Percentiles rank a stretch among this genome's conserved stretches.
Evolutionary conservation across 1,140 invertebrate species (phyloP).

Genomic region (Drosophila teissieri): DNA sequence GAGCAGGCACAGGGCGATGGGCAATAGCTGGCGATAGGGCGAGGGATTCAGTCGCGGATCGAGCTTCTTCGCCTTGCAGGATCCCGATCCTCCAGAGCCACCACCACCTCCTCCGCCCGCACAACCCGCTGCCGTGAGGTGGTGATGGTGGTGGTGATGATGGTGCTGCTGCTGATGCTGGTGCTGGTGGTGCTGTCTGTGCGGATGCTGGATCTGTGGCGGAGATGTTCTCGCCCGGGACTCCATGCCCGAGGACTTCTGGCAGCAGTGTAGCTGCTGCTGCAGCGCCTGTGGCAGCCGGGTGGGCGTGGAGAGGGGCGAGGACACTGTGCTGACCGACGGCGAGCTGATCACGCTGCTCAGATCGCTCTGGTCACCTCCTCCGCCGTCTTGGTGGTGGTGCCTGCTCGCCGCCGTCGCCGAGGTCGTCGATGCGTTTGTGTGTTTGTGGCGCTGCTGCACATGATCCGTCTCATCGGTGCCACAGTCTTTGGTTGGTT

Average conservation of each 20-base stretch:
- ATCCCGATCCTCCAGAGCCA: conserved; percentile 22
- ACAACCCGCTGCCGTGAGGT: conserved; percentile 44
- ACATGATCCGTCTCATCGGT: conserved; percentile 78
- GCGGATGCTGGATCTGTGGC: conserved; percentile 48
- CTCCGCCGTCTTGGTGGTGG: conserved; percentile 38
- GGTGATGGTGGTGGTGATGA: conserved; percentile 66
- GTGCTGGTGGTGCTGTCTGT: conserved; percentile 64
- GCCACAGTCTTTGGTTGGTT: conserved; percentile 76
- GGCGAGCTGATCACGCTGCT: conserved; percentile 78
- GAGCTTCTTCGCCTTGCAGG: conserved; percentile 77
- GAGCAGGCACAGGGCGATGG: conserved; percentile 87
- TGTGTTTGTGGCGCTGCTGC: conserved; percentile 77
- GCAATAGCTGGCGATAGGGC: conserved; percentile 86
- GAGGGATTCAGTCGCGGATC: conserved; percentile 82
- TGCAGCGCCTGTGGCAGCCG: conserved; percentile 67
- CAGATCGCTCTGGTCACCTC: conserved; percentile 68
- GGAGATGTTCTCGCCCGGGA: conserved; percentile 56
- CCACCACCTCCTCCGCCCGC: conserved; percentile 27
- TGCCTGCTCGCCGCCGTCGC: conserved; percentile 29
- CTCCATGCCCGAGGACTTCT: conserved; percentile 44
- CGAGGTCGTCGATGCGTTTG: conserved; percentile 31
- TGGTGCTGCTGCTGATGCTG: conserved; percentile 63
- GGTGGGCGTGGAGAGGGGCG: conserved; percentile 80
- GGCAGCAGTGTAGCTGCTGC: conserved; percentile 71
- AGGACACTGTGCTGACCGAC: conserved; percentile 78